phyloP scores from a whole-genome alignment of 2,888 invertebrate genomes.

The Crocallis elinguaria region DNA sequence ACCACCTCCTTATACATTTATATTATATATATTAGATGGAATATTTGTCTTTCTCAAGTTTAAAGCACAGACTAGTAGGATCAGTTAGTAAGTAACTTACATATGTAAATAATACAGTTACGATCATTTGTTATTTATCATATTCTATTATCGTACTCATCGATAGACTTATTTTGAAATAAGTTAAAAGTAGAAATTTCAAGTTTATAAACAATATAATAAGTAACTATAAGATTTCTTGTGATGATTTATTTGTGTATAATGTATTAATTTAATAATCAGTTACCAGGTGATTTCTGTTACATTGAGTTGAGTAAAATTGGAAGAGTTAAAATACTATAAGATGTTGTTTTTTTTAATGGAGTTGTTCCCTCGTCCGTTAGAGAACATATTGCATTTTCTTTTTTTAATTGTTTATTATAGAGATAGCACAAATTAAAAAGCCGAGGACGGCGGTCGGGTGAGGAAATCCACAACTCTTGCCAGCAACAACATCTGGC shows the following conservation, averaged over 20 bases:
- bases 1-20: constrained; percentile 38
- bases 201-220: constrained; percentile 75
- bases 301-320: constrained; percentile 81
- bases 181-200: constrained; percentile 76
- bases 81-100: constrained; percentile 64
- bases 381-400: constrained; percentile 40
- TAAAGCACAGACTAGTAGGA: constrained; percentile 73
- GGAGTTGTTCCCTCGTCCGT: constrained; percentile 63
- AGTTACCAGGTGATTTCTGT: constrained; percentile 82
- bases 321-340: constrained; percentile 71
- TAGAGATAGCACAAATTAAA: constrained; percentile 72
- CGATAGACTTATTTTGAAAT: constrained; percentile 78
- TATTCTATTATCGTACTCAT: constrained; percentile 77
- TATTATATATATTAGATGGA: constrained; percentile 59
- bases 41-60: constrained; percentile 71
- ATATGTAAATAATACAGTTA: constrained; percentile 76
- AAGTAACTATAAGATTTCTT: constrained; percentile 66
- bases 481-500: not conserved
- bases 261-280: constrained; percentile 77
- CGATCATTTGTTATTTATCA: constrained; percentile 81
- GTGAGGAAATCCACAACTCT: constrained; percentile 34
- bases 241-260: constrained; percentile 78
- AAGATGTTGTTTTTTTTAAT: constrained; percentile 78
- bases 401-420: constrained; percentile 54
- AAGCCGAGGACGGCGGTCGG: constrained; percentile 50